Base-by-base conservation (phyloP, 2,888 invertebrate species). In the Pseudococcus longispinus region DNA sequence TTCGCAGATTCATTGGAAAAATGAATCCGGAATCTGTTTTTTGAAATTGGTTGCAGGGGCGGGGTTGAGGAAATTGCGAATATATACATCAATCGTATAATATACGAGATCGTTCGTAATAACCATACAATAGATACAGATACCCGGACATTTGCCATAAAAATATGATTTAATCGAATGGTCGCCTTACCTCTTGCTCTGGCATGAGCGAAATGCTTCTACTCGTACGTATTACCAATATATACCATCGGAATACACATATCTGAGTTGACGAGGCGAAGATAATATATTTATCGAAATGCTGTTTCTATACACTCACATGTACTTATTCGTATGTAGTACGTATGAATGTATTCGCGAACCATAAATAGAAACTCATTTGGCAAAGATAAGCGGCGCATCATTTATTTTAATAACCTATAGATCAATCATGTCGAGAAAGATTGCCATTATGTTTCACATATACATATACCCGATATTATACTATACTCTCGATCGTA, bases 361-460 rank as follows among this genome's bases (percentile, higher is more conserved):
- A 65, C 65, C 65, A 65, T 65, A 65, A 65, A 65, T 32, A 77
- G 77, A 77, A 77, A 26, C 77, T 77, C 77, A 77, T 77, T 77
- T 77, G 77, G 77, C 77, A 77, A 65, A 77, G 77, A 77, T 77
- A 77, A 77, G 77, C 29, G 37, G 18, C 77, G 77, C 77, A 77
- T 77, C 77, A 37, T 77, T 37, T 77, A 77, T 77, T 77, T 77
- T 77, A 77, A 77, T 77, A 77, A 77, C 77, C 77, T 23, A 77
- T 77, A 77, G 77, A 77, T 77, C 77, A 77, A 77, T 77, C 77
- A 77, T 77, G 37, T 37, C 77, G 77, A 65, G 65, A 65, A 65
- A 65, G 26, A 65, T 65, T 65, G 65, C 65, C 65, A 65, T 65
- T 65, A 65, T 65, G 65, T 65, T 65, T 65, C 65, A 9, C 65